Percentiles rank a stretch among this genome's conserved stretches.
phyloP scores from a whole-genome alignment of 2,888 invertebrate species.

The Agrochola circellaris region DNA sequence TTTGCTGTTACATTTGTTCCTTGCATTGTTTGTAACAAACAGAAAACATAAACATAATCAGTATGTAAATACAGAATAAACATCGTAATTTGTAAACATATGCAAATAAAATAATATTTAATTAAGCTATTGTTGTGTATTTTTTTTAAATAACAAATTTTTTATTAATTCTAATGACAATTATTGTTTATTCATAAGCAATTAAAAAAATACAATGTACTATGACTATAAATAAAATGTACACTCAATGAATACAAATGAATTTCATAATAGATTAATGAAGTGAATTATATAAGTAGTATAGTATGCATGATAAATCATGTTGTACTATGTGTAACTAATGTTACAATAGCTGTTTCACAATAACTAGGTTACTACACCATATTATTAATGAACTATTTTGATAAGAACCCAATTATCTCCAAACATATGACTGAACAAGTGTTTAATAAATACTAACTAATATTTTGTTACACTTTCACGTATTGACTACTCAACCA shows the following conservation, averaged over 20 bases:
- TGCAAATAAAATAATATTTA: neutral
- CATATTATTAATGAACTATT: slow-evolving; percentile 15
- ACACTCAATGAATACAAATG: slow-evolving; percentile 19
- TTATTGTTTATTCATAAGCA: neutral
- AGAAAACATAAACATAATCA: neutral
- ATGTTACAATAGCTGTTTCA: slow-evolving; percentile 30
- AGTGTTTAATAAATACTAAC: neutral
- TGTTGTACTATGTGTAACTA: neutral
- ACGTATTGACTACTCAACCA: too few species aligned
- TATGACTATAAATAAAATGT: slow-evolving; percentile 1
- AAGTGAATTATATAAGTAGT: neutral
- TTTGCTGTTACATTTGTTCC: neutral
- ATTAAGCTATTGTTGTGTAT: neutral
- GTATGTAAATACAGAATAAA: neutral
- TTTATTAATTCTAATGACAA: neutral
- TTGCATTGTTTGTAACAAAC: neutral
- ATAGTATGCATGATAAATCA: slow-evolving; percentile 33
- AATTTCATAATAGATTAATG: slow-evolving; percentile 28
- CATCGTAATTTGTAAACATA: neutral
- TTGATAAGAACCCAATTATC: slow-evolving; percentile 23
- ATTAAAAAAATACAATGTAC: neutral
- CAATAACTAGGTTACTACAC: slow-evolving; percentile 14
- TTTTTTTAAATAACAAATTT: neutral
- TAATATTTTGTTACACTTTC: too few species aligned
- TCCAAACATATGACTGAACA: neutral